These are phyloP conservation scores for Formicarius rufipectus DNA, from an alignment of 2,113 vertebrate species.

Conservation along the genomic window DNA sequence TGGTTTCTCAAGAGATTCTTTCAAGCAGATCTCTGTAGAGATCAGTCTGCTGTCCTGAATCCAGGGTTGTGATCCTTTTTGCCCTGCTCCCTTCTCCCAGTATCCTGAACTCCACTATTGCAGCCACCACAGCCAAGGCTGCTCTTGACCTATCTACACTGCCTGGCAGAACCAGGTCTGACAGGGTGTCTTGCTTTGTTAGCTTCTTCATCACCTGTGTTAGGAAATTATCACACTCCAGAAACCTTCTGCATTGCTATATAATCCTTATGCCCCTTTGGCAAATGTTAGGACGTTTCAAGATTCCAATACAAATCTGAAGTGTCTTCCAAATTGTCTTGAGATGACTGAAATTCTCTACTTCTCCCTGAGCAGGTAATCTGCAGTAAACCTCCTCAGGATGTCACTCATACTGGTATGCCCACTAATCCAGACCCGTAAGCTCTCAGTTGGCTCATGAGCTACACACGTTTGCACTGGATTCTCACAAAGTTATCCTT, in stretches of 20 bases:
- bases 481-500: neutral
- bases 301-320: neutral
- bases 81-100: neutral
- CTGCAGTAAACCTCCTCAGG: neutral
- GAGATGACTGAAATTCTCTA: neutral
- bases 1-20: neutral
- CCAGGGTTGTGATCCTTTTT: neutral
- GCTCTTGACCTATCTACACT: neutral
- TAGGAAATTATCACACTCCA: neutral
- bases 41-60: neutral
- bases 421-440: neutral
- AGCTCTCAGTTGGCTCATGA: neutral
- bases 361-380: neutral
- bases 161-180: neutral
- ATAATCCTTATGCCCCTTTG: neutral
- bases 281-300: neutral
- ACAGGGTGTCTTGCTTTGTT: neutral
- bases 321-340: neutral
- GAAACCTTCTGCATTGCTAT: neutral
- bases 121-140: neutral
- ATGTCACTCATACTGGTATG: neutral
- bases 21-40: neutral
- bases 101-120: neutral
- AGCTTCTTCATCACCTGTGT: neutral
- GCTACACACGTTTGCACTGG: neutral